phyloP scores from a whole-genome alignment of 2,113 vertebrate genomes.

The Butastur rufipennis region DNA sequence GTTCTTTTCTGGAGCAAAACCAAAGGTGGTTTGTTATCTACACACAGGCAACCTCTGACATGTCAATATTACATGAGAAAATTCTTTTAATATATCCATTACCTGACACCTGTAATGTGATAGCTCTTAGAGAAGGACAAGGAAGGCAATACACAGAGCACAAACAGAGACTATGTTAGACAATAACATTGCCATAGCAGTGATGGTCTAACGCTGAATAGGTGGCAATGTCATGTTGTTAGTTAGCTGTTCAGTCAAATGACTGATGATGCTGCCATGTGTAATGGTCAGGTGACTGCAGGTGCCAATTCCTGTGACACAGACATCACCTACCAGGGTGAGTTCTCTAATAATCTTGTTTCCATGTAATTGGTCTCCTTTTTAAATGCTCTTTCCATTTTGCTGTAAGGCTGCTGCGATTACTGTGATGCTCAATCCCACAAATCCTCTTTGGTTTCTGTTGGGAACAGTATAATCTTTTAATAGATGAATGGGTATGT shows the following conservation, averaged over 20 bases:
- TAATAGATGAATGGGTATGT: background rate
- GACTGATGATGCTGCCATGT: background rate
- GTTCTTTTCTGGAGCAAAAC: background rate
- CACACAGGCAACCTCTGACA: background rate
- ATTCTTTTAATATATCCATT: background rate
- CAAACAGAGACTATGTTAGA: background rate
- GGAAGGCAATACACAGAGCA: background rate
- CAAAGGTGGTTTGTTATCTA: background rate
- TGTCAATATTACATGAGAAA: background rate
- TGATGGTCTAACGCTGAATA: background rate
- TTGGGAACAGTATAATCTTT: background rate
- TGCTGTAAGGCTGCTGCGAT: background rate
- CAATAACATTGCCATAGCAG: background rate
- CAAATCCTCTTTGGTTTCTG: rapidly evolving
- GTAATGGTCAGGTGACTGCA: background rate
- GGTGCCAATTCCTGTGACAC: background rate
- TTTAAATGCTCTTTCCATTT: background rate
- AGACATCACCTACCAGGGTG: background rate
- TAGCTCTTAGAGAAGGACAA: background rate
- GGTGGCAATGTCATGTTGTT: rapidly evolving
- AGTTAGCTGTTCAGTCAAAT: background rate
- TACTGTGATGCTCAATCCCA: no score
- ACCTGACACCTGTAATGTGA: background rate
- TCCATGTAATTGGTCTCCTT: background rate
- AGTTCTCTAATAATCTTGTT: background rate